phyloP scores from a whole-genome alignment of 2,113 vertebrate genomes.

The Poeciliopsis retropinna region DNA sequence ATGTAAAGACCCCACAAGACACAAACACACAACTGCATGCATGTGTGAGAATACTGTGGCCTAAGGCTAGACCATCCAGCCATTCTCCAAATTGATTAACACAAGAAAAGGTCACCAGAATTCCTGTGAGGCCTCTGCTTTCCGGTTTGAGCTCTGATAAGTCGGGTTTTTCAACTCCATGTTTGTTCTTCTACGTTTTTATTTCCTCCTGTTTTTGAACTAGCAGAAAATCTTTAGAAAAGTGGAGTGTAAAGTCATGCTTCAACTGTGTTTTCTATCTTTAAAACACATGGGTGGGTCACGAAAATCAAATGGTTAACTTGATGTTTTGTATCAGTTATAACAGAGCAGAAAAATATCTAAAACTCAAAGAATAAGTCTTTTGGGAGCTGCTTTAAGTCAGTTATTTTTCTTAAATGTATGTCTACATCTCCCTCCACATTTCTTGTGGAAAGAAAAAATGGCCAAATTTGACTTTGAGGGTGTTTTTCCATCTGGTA shows the following conservation, averaged over 20 bases:
- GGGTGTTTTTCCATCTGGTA: too few species aligned
- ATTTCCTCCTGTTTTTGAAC: background rate
- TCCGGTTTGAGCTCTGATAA: background rate
- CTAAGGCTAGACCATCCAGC: constrained; percentile 64
- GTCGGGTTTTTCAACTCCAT: constrained; percentile 21
- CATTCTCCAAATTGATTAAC: constrained; percentile 72
- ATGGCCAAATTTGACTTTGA: background rate
- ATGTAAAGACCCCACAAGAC: too few species aligned
- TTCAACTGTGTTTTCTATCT: background rate
- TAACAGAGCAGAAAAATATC: background rate
- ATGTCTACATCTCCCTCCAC: background rate
- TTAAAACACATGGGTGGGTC: background rate
- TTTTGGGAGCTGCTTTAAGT: background rate
- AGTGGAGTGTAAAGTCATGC: too few species aligned
- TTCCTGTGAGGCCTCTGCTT: constrained; percentile 48
- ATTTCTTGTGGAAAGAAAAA: background rate
- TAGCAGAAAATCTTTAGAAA: too few species aligned
- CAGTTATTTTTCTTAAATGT: background rate
- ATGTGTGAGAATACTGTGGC: constrained; percentile 11
- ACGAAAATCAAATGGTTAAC: background rate
- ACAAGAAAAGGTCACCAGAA: constrained; percentile 66
- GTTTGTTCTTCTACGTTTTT: background rate
- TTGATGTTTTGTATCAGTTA: background rate
- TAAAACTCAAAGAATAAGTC: background rate
- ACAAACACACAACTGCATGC: constrained; percentile 23